A percentile compares a stretch with the other conserved stretches of the same genome.
phyloP scores from a whole-genome alignment of 2,888 invertebrate species.

The Leptinotarsa juncta region DNA sequence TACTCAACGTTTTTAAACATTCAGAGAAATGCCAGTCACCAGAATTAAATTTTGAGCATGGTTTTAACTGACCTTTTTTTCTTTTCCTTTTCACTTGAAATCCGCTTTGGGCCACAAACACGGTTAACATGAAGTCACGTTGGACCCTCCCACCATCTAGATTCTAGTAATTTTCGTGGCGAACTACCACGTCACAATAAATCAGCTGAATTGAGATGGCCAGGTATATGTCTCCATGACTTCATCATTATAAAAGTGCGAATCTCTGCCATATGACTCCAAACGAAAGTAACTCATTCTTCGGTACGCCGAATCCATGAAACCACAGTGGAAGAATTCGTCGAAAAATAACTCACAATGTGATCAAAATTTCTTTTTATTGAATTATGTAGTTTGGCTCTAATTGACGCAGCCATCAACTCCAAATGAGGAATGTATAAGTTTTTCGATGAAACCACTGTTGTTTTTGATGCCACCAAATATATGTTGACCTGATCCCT shows the following conservation, averaged over 20 bases:
- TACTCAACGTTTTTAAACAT: neutral
- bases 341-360: neutral
- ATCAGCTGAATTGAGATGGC: neutral
- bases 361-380: neutral
- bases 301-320: neutral
- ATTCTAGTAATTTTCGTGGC: neutral
- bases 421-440: neutral
- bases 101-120: neutral
- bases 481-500: neutral
- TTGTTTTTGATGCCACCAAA: neutral
- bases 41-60: neutral
- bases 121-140: neutral
- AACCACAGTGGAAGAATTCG: neutral
- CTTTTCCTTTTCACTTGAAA: neutral
- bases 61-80: neutral
- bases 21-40: neutral
- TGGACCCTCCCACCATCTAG: neutral
- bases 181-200: neutral
- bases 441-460: neutral
- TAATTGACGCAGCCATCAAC: neutral
- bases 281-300: neutral
- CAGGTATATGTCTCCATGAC: conserved; percentile 10
- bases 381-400: neutral
- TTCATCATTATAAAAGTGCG: neutral
- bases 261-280: neutral